Evolutionary conservation across 2,113 vertebrate genomes (phyloP).

Genomic region (Atlantisia rogersi): DNA sequence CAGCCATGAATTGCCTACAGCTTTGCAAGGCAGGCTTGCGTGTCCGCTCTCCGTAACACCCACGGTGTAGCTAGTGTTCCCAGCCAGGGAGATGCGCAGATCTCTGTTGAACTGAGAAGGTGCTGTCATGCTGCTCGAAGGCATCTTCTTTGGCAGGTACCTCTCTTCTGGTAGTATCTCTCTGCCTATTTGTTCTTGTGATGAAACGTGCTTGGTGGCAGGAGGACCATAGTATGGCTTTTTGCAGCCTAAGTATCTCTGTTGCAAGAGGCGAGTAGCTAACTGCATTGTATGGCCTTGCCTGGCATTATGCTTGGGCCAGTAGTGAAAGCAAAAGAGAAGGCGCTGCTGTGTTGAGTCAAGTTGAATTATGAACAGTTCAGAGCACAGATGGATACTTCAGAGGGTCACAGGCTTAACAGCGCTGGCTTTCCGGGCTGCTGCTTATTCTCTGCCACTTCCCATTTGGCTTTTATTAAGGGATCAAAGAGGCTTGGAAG

Average conservation of each 20-base stretch:
- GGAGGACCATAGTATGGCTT: neutral
- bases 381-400: neutral
- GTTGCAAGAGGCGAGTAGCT: neutral
- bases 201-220: neutral
- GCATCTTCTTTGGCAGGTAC: neutral
- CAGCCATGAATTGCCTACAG: neutral
- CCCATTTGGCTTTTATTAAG: constrained; percentile 40
- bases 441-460: neutral
- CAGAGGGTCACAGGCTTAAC: neutral
- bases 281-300: neutral
- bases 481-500: constrained; percentile 32
- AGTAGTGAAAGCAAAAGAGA: neutral
- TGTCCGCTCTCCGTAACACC: neutral
- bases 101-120: neutral
- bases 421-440: neutral
- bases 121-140: neutral
- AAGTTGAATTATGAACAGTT: neutral
- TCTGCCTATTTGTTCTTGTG: neutral
- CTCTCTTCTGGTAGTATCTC: neutral
- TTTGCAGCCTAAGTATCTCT: neutral
- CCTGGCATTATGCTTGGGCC: neutral
- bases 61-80: neutral
- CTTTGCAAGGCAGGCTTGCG: neutral
- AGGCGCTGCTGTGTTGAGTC: neutral
- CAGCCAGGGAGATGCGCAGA: neutral